Evolutionary conservation across 2,888 invertebrate species (phyloP), one percentile per base, ranked within the genome.

Genomic region (Tipula helvola): DNA sequence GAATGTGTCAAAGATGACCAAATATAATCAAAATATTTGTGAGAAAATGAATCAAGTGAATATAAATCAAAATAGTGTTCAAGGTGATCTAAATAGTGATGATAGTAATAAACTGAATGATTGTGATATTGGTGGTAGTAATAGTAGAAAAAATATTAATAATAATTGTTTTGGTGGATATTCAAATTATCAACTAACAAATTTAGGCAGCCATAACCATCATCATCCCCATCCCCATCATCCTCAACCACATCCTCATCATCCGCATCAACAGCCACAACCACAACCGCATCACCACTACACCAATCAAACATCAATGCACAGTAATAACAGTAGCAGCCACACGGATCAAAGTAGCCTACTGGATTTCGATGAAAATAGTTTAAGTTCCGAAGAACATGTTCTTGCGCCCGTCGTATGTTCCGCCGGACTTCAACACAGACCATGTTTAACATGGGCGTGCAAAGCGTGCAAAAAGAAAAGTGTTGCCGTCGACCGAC

Each of bases 401-500:
- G 91, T 92, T 47, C 88, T 92, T 88, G 90, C 92, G 84, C 91
- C 93, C 87, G 88, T 92, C 89, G 89, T 91, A 88, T 91, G 93
- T 90, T 90, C 93, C 89, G 87, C 93, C 89, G 89, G 91, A 87
- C 90, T 91, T 4, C 91, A 90, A 88, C 90, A 90, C 39, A 94
- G 97, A 88, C 94, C 96, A 88, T 99, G 98, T 90, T 93, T 99
- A 71, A 94, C 98, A 12, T 99, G 98, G 98, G 98, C 98, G 2
- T 99, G 99, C 91, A 98, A 98, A 90, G 98, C 98, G 0, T 98
- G 98, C 92, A 98, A 98, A 92, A 96, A 97, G 92, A 98, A 98
- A 92, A 97, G 96, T 16, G 97, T 98, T 84, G 96, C 98, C 0
- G 96, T 99, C 8, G 99, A 99, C 92, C 93, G 99, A 87, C 94